Percentiles rank a stretch among this genome's conserved stretches.
phyloP scores from a whole-genome alignment of 2,888 invertebrate species.

The Xestia sexstrigata region DNA sequence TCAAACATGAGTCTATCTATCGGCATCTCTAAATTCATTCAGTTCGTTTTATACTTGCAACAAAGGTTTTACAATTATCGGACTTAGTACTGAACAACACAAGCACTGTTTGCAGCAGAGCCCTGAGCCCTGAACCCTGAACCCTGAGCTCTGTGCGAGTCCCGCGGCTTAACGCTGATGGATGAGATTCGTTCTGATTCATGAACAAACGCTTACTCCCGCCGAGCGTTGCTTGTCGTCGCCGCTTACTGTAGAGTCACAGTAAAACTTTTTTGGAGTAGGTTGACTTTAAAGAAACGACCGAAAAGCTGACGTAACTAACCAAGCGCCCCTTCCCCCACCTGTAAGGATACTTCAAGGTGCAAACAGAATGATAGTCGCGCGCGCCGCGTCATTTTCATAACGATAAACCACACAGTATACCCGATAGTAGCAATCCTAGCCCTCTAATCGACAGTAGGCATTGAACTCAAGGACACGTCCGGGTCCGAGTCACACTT shows the following conservation, averaged over 20 bases:
- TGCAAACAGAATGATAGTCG: too few species aligned
- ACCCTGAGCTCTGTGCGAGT: background rate
- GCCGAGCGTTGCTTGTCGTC: background rate
- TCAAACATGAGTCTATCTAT: background rate
- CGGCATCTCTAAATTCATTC: background rate
- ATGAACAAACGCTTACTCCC: constrained; percentile 10
- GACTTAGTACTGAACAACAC: background rate
- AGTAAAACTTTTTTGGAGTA: too few species aligned
- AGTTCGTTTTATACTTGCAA: background rate
- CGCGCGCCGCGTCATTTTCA: too few species aligned
- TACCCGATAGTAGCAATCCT: too few species aligned
- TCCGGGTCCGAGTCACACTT: too few species aligned
- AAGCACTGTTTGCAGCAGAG: background rate
- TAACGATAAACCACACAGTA: too few species aligned
- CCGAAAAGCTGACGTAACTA: too few species aligned
- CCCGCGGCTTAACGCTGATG: background rate
- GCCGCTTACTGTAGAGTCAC: background rate
- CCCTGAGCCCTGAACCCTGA: background rate
- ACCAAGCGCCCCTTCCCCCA: too few species aligned
- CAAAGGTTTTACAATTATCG: background rate
- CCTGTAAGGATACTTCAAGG: too few species aligned
- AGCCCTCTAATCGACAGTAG: too few species aligned
- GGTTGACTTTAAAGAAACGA: too few species aligned
- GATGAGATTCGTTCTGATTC: constrained; percentile 22
- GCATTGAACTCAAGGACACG: too few species aligned